Base-by-base conservation (phyloP, 2,888 invertebrate species). In the Ommatoiulus sabulosus region DNA sequence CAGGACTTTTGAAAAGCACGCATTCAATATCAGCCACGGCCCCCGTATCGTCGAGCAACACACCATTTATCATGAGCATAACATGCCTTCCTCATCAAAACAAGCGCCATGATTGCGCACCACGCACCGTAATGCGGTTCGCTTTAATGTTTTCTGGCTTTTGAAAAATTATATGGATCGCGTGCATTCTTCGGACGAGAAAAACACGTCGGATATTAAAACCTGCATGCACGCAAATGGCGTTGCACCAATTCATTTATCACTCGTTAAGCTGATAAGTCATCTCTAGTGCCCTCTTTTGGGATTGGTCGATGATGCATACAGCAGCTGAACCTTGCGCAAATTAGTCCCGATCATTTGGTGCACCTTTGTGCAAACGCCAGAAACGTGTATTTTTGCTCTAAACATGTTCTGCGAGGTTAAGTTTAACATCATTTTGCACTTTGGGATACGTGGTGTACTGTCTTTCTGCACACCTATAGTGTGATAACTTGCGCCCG, bases 21-120 rank as follows among this genome's bases (percentile, higher is more conserved):
- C 86, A 86, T 86, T 86, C 86, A 86, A 86, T 86, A 86, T 86
- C 86, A 46, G 86, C 86, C 12, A 46, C 12, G 48, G 86, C 44
- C 20, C 48, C 44, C 24, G 46, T 86, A 44, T 86, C 86, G 86
- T 44, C 12, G 3, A 80, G 80, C 80, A 86, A 86, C 46, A 86
- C 46, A 48, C 48, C 86, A 86, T 86, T 86, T 86, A 86, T 86
- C 86, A 86, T n/a, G 15, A 35, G 17, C 84, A 35, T 44, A 57
- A n/a, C 57, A 57, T 80, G 80, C 80, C 80, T 4, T 80, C 4
- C 80, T 80, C 80, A 80, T 80, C 80, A 80, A 80, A 80, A 80
- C 80, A 80, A 80, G 80, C 80, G 80, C 80, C 80, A 80, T 80
- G 80, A 80, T 80, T 80, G 80, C 80, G 3, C 80, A 80, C 80